Evolutionary conservation across 30 jellyfish, hydroid and myxozoan species (phyloP), one percentile per base, ranked within the genome.

Genomic region (Phacellophora camtschatica): DNA sequence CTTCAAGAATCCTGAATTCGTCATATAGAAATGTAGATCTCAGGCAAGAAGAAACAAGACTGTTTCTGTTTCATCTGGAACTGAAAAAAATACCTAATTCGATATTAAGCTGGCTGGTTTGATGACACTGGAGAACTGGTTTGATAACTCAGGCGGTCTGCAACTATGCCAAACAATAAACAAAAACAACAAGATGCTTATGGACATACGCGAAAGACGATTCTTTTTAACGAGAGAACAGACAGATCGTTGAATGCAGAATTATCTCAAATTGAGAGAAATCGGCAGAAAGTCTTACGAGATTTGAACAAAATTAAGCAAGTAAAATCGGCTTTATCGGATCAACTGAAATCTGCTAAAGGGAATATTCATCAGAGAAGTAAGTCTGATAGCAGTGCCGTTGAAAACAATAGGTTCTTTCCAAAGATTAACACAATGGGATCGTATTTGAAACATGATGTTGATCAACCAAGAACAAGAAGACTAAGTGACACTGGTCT

Each of bases 211-310:
- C 50, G 91, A 51, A 53, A 27, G 55, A 80, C 91, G 36, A 51
- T 65, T 83, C 81, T 62, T 25, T 80, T 80, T 56, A 80, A 80
- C 76, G 91, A 80, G 27, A 59, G 91, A 36, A 80, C 91, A 22
- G 84, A 80, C 43, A 59, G 91, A 0, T 64, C 91, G 4, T 34
- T 80, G 65, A 8, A 49, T 15, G 77, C 71, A 23, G 91, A 80
- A 39, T 77, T 80, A 5, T 80, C 91, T 4, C 91, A 80, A 37
- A 77, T 80, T 0, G 91, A 80, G 37, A 49, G 75, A 32, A 80
- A 57, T 35, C 91, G 77, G 8, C 19, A 71, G 39, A 71, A 80
- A 37, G 61, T 80, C 1, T 25, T 32, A 58, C 63, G 84, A 24
- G 91, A 80, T 36, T 45, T 80, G 18, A 56, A 71, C 12, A 80